Conservation (phyloP, 2,113 vertebrate genomes). For the Myocastor coypus region DNA sequence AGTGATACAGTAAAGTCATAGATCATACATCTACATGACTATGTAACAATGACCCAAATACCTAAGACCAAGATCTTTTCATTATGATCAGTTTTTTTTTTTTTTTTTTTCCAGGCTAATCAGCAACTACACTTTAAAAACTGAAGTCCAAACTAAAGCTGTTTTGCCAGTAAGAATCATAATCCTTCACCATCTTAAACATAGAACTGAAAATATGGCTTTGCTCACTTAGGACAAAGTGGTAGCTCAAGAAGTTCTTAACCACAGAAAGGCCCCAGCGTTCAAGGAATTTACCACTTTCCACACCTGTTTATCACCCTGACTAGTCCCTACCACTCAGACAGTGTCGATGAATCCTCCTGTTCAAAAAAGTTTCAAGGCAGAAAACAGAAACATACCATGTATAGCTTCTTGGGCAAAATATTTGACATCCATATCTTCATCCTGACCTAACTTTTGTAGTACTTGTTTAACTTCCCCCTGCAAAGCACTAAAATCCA, state of each 20-base stretch:
- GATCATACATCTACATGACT: not conserved
- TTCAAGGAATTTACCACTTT: not conserved
- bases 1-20: constrained; percentile 62
- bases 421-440: constrained; percentile 95
- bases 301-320: not conserved
- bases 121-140: constrained; percentile 44
- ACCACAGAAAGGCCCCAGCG: not conserved
- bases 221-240: not conserved
- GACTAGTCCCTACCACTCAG: not conserved
- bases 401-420: constrained; percentile 95
- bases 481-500: constrained; percentile 89
- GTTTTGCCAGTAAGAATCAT: not conserved
- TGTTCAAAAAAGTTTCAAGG: not conserved
- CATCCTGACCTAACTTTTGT: constrained; percentile 92
- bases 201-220: not conserved
- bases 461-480: constrained; percentile 93
- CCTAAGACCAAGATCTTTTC: not conserved
- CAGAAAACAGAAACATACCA: constrained; percentile 84
- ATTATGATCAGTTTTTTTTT: not conserved
- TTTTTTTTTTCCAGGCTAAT: not conserved
- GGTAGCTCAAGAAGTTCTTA: not conserved
- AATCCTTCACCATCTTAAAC: not conserved
- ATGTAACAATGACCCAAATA: not conserved
- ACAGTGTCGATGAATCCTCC: not conserved
- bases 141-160: constrained; percentile 25